phyloP scores from a whole-genome alignment of 2,797 vertebrate genomes.

The Miichthys miiuy region DNA sequence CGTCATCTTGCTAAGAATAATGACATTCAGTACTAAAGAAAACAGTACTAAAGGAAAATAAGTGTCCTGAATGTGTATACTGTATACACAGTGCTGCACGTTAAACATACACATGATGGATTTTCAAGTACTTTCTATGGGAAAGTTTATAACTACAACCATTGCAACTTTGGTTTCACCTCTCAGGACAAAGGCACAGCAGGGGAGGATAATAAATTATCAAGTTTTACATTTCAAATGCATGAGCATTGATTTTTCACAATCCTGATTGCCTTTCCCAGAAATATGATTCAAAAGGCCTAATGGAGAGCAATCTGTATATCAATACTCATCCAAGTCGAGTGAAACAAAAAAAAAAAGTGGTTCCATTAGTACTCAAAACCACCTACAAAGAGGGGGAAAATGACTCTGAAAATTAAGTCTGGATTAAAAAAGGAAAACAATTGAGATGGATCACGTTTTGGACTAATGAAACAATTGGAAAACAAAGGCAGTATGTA shows the following conservation, averaged over 20 bases:
- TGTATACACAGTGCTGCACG: not conserved
- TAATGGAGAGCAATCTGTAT: slow-evolving; percentile 71
- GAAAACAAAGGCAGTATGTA: slow-evolving; percentile 73
- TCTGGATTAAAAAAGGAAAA: slow-evolving; percentile 42
- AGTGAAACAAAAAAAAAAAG: slow-evolving; percentile 43
- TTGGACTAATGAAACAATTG: slow-evolving; percentile 65
- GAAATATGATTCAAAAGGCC: slow-evolving; percentile 72
- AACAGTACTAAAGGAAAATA: not conserved
- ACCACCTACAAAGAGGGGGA: slow-evolving; percentile 33
- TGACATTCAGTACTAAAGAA: slow-evolving; percentile 5
- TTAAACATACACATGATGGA: slow-evolving; percentile 36
- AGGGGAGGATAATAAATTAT: slow-evolving; percentile 67
- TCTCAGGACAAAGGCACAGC: slow-evolving; percentile 44
- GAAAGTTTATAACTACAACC: slow-evolving; percentile 44
- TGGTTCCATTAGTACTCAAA: slow-evolving; percentile 42
- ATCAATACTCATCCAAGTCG: slow-evolving; percentile 75
- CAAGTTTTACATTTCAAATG: slow-evolving; percentile 77
- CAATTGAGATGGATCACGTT: slow-evolving; percentile 63
- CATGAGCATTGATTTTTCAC: slow-evolving; percentile 79
- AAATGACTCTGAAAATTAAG: slow-evolving; percentile 61
- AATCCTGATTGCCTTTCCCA: slow-evolving; percentile 58
- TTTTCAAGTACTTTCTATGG: slow-evolving; percentile 35
- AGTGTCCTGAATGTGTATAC: slow-evolving; percentile 18
- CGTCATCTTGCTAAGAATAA: slow-evolving; percentile 23
- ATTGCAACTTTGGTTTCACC: slow-evolving; percentile 65